A percentile compares a stretch with the other conserved stretches of the same genome.
phyloP scores from a whole-genome alignment of 2,113 vertebrate species.

The Scophthalmus maximus region DNA sequence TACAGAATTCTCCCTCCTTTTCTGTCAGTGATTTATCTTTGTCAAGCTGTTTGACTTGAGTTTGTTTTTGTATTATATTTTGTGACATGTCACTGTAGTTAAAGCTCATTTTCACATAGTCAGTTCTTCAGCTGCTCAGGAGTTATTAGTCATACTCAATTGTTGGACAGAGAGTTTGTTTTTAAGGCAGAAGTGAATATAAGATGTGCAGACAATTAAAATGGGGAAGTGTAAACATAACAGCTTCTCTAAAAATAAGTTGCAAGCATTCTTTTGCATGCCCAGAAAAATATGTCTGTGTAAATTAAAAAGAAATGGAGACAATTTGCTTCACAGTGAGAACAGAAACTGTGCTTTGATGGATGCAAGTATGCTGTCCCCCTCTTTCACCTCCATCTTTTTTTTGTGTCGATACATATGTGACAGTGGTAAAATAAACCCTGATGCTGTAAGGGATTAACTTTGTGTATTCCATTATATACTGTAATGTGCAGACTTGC shows the following conservation, averaged over 20 bases:
- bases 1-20: background rate
- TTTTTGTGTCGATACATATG: background rate
- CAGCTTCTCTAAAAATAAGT: slow-evolving; percentile 41
- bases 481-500: slow-evolving; percentile 20
- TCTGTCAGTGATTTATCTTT: too few relatives aligned
- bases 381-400: background rate
- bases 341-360: background rate
- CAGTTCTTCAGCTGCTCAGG: slow-evolving; percentile 10
- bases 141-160: slow-evolving; percentile 21
- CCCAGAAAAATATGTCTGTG: background rate
- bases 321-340: background rate
- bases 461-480: background rate
- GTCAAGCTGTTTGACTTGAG: too few relatives aligned
- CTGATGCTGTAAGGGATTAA: background rate
- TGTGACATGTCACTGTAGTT: background rate
- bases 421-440: slow-evolving; percentile 18
- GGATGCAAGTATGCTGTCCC: background rate
- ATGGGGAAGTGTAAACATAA: slow-evolving; percentile 52
- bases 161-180: slow-evolving; percentile 12
- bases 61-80: background rate
- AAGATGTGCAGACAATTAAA: slow-evolving; percentile 15
- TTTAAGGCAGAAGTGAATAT: slow-evolving; percentile 28
- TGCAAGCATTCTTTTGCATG: background rate
- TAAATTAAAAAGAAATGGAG: background rate
- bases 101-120: background rate